Evolutionary conservation across 2,888 invertebrate genomes (phyloP).

Genomic region (Rhopalosiphum nymphaeae): DNA sequence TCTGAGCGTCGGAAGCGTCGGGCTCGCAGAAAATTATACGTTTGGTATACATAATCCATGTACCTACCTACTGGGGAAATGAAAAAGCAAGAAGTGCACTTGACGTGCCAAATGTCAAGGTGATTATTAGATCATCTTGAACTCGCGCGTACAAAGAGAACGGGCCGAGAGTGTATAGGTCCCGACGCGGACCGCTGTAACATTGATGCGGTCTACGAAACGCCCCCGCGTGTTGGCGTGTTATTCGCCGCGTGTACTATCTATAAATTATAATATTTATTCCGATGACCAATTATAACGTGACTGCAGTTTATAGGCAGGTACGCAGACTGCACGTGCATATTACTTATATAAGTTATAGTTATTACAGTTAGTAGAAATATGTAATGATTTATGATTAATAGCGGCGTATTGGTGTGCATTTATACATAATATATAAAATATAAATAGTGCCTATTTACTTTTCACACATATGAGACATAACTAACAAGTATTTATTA

Average conservation of each 20-base stretch:
- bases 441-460: not conserved
- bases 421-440: not conserved
- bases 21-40: not conserved
- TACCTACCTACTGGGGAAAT: not conserved
- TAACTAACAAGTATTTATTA: too few species aligned
- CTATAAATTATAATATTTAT: not conserved
- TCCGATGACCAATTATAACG: not conserved
- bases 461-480: not conserved
- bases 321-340: not conserved
- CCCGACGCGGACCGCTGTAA: not conserved
- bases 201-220: not conserved
- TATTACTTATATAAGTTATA: too few species aligned
- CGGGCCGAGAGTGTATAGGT: not conserved
- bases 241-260: not conserved
- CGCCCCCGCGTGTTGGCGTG: constrained; percentile 40
- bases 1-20: not conserved
- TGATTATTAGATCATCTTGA: constrained; percentile 49
- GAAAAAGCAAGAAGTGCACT: constrained; percentile 23
- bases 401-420: not conserved
- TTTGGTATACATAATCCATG: not conserved
- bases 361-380: not conserved
- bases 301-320: not conserved
- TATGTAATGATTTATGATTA: not conserved
- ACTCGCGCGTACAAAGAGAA: constrained; percentile 38
- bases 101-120: constrained; percentile 60